Evolutionary conservation across 2,888 invertebrate species (phyloP).

Genomic region (Coecobrya sp.): DNA sequence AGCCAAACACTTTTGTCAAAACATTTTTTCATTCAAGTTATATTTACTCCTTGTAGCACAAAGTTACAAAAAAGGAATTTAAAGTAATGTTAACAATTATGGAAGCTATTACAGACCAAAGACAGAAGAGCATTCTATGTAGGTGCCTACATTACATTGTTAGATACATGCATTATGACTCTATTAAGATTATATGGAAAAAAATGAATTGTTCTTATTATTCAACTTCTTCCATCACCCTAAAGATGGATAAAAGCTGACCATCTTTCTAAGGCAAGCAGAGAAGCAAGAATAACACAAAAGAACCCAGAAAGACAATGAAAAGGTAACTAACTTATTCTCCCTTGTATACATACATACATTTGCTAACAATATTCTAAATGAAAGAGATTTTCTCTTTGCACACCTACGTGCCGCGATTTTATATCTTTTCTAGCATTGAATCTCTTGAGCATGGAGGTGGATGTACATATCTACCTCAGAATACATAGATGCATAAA

Average conservation of each 20-base stretch:
- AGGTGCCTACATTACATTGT: neutral
- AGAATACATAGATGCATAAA: too few species aligned
- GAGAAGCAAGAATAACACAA: neutral
- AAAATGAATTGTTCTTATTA: slow-evolving; percentile 61
- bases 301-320: neutral
- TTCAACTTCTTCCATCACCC: neutral
- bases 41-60: too few species aligned
- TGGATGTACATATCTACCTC: too few species aligned
- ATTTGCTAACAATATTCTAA: too few species aligned
- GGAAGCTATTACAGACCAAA: neutral
- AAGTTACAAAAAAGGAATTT: too few species aligned
- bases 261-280: neutral
- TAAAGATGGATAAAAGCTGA: neutral
- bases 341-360: too few species aligned
- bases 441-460: too few species aligned
- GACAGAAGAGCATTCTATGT: neutral
- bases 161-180: neutral
- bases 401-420: too few species aligned
- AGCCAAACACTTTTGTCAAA: neutral
- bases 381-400: too few species aligned
- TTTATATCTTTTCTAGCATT: too few species aligned
- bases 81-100: too few species aligned
- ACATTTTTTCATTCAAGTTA: too few species aligned
- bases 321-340: neutral
- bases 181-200: slow-evolving; percentile 35